Evolutionary conservation across 2,888 invertebrate species (phyloP).

Genomic region (Sussaba pulchella): DNA sequence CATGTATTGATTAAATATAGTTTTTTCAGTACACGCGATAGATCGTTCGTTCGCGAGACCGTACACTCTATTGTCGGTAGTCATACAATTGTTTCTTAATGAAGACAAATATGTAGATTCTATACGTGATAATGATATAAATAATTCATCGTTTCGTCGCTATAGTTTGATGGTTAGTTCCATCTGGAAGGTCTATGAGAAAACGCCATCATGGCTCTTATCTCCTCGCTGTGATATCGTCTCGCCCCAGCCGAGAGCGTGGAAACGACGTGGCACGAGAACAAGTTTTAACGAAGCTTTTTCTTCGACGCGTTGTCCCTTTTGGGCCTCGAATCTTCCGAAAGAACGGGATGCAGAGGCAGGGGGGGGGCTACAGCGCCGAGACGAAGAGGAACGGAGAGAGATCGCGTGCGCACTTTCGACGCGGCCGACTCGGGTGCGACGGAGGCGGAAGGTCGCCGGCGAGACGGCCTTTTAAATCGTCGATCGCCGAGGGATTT

Average conservation of each 20-base stretch:
- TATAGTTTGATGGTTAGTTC: too few relatives aligned
- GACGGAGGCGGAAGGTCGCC: slow-evolving; percentile 63
- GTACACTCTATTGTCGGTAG: too few relatives aligned
- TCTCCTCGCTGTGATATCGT: slow-evolving; percentile 49
- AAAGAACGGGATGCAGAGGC: slow-evolving; percentile 51
- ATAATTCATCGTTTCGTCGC: too few relatives aligned
- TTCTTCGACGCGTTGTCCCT: slow-evolving; percentile 48
- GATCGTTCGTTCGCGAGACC: too few relatives aligned
- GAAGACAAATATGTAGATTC: too few relatives aligned
- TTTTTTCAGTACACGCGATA: too few relatives aligned
- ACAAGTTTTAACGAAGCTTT: slow-evolving; percentile 66
- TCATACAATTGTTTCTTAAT: too few relatives aligned
- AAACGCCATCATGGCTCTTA: too few relatives aligned
- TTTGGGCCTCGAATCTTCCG: slow-evolving; percentile 50
- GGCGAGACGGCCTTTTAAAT: slow-evolving; percentile 77
- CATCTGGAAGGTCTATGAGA: too few relatives aligned
- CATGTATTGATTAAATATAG: too few relatives aligned
- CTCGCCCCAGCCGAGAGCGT: slow-evolving; percentile 66
- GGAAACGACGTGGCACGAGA: slow-evolving; percentile 72
- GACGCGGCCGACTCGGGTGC: slow-evolving; percentile 55
- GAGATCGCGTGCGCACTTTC: slow-evolving; percentile 49
- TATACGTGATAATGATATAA: too few relatives aligned
- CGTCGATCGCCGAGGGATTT: slow-evolving; percentile 77
- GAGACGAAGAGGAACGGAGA: slow-evolving; percentile 61
- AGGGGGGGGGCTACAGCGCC: slow-evolving; percentile 43